Evolutionary conservation across 2,888 invertebrate genomes (phyloP).

Genomic region (Chymomyza fuscimana): DNA sequence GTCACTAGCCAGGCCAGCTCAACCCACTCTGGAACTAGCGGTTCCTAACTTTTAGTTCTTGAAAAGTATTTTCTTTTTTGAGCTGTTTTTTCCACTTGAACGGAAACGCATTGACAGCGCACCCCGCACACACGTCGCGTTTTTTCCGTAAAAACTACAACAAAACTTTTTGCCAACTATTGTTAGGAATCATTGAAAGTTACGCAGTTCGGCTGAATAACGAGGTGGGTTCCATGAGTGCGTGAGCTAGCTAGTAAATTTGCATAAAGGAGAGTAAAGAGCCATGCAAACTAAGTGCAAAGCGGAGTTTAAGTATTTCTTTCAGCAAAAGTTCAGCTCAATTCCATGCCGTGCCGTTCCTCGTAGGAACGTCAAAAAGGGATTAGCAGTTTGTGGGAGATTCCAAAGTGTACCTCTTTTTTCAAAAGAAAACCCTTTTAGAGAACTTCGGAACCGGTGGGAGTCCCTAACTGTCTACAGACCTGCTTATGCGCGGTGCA

Average conservation of each 20-base stretch:
- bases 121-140: slow-evolving; percentile 61
- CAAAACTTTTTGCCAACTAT: slow-evolving; percentile 64
- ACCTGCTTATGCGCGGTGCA: no score
- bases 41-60: not conserved
- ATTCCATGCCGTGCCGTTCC: no score
- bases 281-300: no score
- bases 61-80: not conserved
- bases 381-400: no score
- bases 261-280: no score
- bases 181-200: slow-evolving; percentile 70
- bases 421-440: no score
- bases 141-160: slow-evolving; percentile 16
- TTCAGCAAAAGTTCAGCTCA: no score
- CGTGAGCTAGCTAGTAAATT: not conserved
- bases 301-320: no score
- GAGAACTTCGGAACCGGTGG: no score
- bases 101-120: slow-evolving; percentile 69
- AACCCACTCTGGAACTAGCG: not conserved
- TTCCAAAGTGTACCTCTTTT: no score
- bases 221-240: slow-evolving; percentile 26
- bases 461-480: no score
- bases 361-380: no score
- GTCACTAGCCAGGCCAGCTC: not conserved
- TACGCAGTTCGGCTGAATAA: slow-evolving; percentile 54
- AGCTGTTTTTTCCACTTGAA: slow-evolving; percentile 62